These are phyloP conservation scores for Centropus bengalensis DNA, from an alignment of 2,113 vertebrate species.

Conservation along the genomic window DNA sequence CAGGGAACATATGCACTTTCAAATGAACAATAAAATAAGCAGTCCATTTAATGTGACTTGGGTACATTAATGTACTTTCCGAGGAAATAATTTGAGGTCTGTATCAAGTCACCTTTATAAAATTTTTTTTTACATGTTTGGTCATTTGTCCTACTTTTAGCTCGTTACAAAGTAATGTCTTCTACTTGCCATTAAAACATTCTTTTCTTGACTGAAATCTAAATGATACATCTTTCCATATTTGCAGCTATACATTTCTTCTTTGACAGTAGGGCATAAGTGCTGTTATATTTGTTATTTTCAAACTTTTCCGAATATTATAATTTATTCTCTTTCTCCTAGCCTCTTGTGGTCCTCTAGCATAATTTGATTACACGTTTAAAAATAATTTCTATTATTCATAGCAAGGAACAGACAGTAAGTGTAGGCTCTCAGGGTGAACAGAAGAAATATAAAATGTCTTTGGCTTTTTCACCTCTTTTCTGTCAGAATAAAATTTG, in stretches of 20 bases:
- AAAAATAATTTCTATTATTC: slow-evolving; percentile 33
- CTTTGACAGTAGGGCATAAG: background rate
- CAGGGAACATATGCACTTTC: background rate
- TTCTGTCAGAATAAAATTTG: slow-evolving; percentile 42
- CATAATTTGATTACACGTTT: background rate
- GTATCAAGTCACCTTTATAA: background rate
- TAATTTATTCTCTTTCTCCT: slow-evolving; percentile 1
- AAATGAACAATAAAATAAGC: background rate
- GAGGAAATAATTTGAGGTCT: background rate
- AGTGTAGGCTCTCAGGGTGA: slow-evolving; percentile 8
- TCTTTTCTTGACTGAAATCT: background rate
- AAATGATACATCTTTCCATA: background rate
- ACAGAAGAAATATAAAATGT: slow-evolving; percentile 52
- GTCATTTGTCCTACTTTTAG: background rate
- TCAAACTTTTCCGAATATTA: background rate
- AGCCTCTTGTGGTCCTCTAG: background rate
- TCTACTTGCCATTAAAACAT: background rate
- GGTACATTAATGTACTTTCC: background rate
- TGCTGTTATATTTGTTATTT: background rate
- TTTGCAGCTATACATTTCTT: background rate
- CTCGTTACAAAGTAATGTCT: background rate
- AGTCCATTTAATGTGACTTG: background rate
- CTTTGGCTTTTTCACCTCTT: slow-evolving; percentile 30
- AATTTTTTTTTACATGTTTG: background rate
- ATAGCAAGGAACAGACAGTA: slow-evolving; percentile 28